Conservation (phyloP, 2,113 vertebrate species). For the Sciurus niger region DNA sequence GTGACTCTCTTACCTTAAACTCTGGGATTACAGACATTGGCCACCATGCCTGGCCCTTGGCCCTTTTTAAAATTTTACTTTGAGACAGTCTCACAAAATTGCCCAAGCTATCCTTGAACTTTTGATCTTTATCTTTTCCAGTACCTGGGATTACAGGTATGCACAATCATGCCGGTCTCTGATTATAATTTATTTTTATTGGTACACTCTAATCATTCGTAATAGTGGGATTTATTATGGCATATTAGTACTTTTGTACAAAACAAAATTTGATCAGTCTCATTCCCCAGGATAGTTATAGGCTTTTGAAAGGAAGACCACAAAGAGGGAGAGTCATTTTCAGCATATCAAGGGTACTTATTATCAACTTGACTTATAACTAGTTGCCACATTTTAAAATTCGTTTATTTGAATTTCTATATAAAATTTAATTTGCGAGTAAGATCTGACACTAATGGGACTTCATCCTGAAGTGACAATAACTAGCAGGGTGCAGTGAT, state of each 20-base stretch:
- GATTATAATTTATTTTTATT: too few relatives aligned
- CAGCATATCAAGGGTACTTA: not conserved
- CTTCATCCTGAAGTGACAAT: not conserved
- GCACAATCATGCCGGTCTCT: not conserved
- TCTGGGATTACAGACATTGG: too few relatives aligned
- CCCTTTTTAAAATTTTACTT: not conserved
- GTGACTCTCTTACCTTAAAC: too few relatives aligned
- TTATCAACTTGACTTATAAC: not conserved
- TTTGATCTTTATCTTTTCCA: not conserved
- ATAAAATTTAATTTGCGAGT: conserved; percentile 20
- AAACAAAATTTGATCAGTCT: too few relatives aligned
- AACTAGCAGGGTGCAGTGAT: not conserved
- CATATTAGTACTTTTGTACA: too few relatives aligned
- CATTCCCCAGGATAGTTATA: not conserved
- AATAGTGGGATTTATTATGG: too few relatives aligned
- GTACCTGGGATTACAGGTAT: not conserved
- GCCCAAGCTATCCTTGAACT: not conserved
- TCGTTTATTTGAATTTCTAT: conserved; percentile 29
- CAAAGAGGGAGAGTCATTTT: not conserved
- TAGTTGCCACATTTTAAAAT: conserved; percentile 15
- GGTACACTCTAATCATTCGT: too few relatives aligned
- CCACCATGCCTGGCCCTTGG: too few relatives aligned
- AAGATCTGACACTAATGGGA: not conserved
- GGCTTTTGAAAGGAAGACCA: not conserved
- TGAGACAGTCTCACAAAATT: not conserved